phyloP scores from a whole-genome alignment of 2,113 vertebrate species.

The Indicator indicator region DNA sequence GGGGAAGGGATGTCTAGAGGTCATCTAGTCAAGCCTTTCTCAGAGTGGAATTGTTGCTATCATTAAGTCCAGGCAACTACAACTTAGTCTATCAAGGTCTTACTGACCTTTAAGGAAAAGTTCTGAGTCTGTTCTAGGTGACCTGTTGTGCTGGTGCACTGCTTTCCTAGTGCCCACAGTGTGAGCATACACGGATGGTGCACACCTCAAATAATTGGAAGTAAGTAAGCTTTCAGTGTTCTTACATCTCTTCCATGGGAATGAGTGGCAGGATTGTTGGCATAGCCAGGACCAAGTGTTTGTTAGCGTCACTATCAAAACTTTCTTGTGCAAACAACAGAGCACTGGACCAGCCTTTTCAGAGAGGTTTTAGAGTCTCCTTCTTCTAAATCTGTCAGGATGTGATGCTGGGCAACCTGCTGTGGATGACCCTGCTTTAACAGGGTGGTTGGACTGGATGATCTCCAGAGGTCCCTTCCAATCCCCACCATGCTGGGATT shows the following conservation, averaged over 20 bases:
- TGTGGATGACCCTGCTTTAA: too few species aligned
- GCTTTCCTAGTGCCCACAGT: background rate
- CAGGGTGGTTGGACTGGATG: too few species aligned
- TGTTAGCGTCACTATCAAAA: too few species aligned
- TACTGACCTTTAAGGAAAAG: background rate
- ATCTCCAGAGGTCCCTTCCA: too few species aligned
- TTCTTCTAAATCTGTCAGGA: too few species aligned
- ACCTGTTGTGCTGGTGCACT: background rate
- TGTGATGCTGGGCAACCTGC: too few species aligned
- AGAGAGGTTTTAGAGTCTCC: too few species aligned
- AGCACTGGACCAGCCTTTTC: too few species aligned
- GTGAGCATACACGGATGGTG: rapidly evolving
- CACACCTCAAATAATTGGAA: rapidly evolving
- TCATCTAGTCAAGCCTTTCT: background rate
- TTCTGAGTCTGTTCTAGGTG: rapidly evolving
- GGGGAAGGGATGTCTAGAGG: background rate
- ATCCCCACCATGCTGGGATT: too few species aligned
- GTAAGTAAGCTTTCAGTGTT: background rate
- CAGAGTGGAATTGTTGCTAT: background rate
- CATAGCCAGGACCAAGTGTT: rapidly evolving
- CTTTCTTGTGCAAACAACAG: too few species aligned
- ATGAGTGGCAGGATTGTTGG: background rate
- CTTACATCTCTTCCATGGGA: rapidly evolving
- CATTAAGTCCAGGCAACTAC: background rate
- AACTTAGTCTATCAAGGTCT: background rate